phyloP scores from a whole-genome alignment of 2,888 invertebrate genomes.

The Agrotis ipsilon region DNA sequence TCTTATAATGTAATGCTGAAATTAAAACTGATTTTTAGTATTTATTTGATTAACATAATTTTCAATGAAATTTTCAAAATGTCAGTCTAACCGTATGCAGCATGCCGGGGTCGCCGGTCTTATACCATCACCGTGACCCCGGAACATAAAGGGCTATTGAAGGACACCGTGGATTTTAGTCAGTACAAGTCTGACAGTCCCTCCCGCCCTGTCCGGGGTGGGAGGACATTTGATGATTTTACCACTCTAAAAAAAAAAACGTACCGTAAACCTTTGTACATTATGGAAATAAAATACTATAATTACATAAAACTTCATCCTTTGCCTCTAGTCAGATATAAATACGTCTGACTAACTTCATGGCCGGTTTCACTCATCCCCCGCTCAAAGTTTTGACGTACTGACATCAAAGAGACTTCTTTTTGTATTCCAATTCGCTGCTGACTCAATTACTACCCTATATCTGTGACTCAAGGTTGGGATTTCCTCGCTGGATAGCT shows the following conservation, averaged over 20 bases:
- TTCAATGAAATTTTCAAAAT: neutral
- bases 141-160: no score
- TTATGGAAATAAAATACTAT: constrained; percentile 11
- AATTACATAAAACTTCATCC: constrained; percentile 28
- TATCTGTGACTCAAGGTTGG: constrained; percentile 14
- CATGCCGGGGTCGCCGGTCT: no score
- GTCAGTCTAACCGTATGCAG: no score
- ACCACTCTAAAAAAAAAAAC: no score
- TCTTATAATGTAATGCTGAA: neutral
- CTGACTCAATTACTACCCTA: constrained; percentile 24
- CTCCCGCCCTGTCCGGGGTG: no score
- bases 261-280: neutral
- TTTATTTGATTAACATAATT: no score
- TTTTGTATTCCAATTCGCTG: constrained; percentile 45
- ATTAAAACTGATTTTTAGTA: no score
- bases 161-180: no score
- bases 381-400: constrained; percentile 54
- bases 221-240: no score
- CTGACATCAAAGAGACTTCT: constrained; percentile 58
- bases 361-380: constrained; percentile 44
- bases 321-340: constrained; percentile 33
- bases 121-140: no score
- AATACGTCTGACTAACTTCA: constrained; percentile 49
- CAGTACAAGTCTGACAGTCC: no score
- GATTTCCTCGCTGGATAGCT: constrained; percentile 11